Evolutionary conservation across 2,113 vertebrate species (phyloP).

Genomic region (Festucalex cinctus): DNA sequence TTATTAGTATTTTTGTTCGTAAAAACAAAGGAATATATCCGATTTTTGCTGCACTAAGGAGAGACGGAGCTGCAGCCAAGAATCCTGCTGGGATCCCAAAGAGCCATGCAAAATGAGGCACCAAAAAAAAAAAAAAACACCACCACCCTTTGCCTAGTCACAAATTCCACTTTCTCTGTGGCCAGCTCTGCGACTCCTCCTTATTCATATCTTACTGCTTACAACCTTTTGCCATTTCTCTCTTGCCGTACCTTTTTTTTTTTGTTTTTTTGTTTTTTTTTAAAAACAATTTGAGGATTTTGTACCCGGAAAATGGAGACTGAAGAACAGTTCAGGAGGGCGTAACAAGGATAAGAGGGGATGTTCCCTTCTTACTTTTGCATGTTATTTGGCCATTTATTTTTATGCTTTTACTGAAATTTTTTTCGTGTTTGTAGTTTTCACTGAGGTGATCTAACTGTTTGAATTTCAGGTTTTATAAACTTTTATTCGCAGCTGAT

Average conservation of each 20-base stretch:
- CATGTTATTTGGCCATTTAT: constrained; percentile 46
- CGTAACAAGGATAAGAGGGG: constrained; percentile 52
- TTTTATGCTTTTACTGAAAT: constrained; percentile 33
- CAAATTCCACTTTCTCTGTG: constrained; percentile 80
- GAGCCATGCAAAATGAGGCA: constrained; percentile 75
- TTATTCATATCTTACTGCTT: constrained; percentile 73
- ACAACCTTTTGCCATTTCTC: constrained; percentile 76
- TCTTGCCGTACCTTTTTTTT: constrained; percentile 69
- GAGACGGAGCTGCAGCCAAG: constrained; percentile 82
- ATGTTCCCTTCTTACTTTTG: constrained; percentile 52
- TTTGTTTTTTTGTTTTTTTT: neutral
- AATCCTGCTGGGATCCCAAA: constrained; percentile 84
- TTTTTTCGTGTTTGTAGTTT: constrained; percentile 46
- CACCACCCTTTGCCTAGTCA: constrained; percentile 80
- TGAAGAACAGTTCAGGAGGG: constrained; percentile 61
- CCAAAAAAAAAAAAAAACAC: constrained; percentile 65
- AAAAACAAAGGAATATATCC: constrained; percentile 74
- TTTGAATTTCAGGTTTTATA: constrained; percentile 51
- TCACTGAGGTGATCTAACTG: constrained; percentile 44
- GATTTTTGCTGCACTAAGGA: constrained; percentile 79
- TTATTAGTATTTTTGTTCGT: constrained; percentile 54
- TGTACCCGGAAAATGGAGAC: constrained; percentile 68
- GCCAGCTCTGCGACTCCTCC: constrained; percentile 76
- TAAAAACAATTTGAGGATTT: constrained; percentile 63
- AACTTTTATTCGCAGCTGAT: constrained; percentile 29